These are phyloP conservation scores for Oceanodroma leucorhoa DNA, from an alignment of 2,797 vertebrate species.

Conservation along the genomic window DNA sequence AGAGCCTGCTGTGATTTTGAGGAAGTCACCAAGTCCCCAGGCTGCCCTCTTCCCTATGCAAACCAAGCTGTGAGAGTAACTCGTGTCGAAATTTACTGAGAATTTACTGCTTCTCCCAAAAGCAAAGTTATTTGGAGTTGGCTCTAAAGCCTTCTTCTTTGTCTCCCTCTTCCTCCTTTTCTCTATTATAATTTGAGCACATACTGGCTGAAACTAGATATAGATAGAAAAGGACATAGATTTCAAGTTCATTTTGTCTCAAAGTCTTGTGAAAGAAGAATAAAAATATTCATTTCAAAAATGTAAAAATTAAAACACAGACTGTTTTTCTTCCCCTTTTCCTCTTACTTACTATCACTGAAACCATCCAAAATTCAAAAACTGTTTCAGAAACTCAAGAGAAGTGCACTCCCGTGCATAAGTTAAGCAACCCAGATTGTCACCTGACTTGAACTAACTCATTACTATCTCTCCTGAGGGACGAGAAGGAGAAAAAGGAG, in stretches of 20 bases:
- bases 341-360: not conserved
- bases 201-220: not conserved
- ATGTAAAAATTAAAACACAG: not conserved
- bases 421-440: not conserved
- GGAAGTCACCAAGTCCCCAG: not conserved
- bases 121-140: not conserved
- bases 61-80: not conserved
- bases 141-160: not conserved
- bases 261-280: not conserved
- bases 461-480: not conserved
- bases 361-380: not conserved
- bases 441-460: not conserved
- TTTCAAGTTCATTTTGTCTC: not conserved
- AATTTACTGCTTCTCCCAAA: not conserved
- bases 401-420: not conserved
- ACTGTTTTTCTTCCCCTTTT: not conserved
- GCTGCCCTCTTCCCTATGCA: not conserved
- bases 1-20: not conserved
- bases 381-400: not conserved
- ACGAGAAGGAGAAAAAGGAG: not conserved
- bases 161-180: not conserved
- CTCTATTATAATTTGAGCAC: not conserved
- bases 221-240: not conserved
- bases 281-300: not conserved
- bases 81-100: not conserved